Percentiles rank a stretch among this genome's conserved stretches.
Evolutionary conservation across 2,113 vertebrate species (phyloP).

Genomic region (Pollachius pollachius): DNA sequence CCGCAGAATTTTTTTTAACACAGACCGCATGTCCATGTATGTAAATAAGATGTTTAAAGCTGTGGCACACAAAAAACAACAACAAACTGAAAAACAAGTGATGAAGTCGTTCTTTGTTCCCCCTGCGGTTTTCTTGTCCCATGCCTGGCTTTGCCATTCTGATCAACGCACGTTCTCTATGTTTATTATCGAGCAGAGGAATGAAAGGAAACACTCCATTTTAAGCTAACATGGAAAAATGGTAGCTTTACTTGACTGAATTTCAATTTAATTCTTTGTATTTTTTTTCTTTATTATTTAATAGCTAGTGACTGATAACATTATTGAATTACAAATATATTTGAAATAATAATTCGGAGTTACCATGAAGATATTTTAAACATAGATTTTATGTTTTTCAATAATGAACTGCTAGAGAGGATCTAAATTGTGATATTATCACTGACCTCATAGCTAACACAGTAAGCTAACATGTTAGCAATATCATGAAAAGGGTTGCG

Average conservation of each 20-base stretch:
- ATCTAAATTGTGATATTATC: conserved; percentile 1
- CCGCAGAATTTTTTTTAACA: conserved; percentile 26
- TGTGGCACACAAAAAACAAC: conserved; percentile 38
- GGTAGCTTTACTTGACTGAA: no score
- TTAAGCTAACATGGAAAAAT: no score
- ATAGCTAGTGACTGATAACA: no score
- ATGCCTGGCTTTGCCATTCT: neutral
- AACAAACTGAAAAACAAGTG: neutral
- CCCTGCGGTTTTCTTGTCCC: no score
- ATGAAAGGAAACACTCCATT: neutral
- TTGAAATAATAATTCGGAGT: no score
- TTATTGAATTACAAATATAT: no score
- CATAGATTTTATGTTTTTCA: conserved; percentile 3
- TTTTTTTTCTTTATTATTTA: no score
- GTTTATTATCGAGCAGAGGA: conserved; percentile 4
- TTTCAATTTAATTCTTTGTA: no score
- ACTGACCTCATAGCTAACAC: conserved; percentile 40
- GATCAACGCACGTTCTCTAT: conserved; percentile 48
- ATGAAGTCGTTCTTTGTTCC: no score
- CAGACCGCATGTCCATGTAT: conserved; percentile 59
- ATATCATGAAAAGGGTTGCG: conserved; percentile 9
- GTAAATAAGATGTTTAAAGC: conserved; percentile 66
- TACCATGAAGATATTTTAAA: no score
- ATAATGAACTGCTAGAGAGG: conserved; percentile 19
- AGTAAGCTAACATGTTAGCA: conserved; percentile 37